A percentile compares a stretch with the other conserved stretches of the same genome.
These are phyloP conservation scores for Xenentodon cancila DNA, from an alignment of 2,797 vertebrate species.

Conservation along the genomic window DNA sequence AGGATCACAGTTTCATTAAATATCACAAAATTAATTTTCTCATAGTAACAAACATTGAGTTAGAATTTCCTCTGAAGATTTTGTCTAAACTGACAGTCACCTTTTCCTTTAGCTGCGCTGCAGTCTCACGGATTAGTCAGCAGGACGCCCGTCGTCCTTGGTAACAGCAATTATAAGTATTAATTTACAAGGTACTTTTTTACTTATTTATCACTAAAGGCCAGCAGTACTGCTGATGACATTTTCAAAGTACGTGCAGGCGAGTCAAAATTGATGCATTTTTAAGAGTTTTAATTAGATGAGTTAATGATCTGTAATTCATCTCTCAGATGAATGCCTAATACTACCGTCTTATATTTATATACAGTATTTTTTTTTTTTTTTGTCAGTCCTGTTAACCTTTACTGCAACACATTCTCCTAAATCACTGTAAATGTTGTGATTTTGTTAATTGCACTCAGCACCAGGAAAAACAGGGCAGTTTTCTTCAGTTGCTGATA, in stretches of 20 bases:
- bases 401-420: background rate
- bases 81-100: background rate
- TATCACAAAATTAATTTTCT: too few relatives aligned
- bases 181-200: constrained; percentile 28
- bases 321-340: constrained; percentile 8
- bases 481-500: constrained; percentile 1
- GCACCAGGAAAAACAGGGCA: background rate
- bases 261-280: constrained; percentile 46
- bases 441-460: background rate
- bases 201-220: constrained; percentile 32
- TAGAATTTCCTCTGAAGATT: too few relatives aligned
- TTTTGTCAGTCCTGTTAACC: background rate
- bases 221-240: constrained; percentile 39
- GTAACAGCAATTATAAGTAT: constrained; percentile 15
- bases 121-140: constrained; percentile 20
- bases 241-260: constrained; percentile 50
- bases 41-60: too few relatives aligned
- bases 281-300: constrained; percentile 59
- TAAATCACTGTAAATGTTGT: background rate
- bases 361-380: background rate
- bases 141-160: constrained; percentile 3
- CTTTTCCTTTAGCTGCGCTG: background rate
- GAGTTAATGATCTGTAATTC: constrained; percentile 54
- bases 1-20: too few relatives aligned
- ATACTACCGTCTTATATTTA: background rate